These are phyloP conservation scores for Drosophila ironensis DNA, from an alignment of 1,140 invertebrate genomes.

Conservation along the genomic window DNA sequence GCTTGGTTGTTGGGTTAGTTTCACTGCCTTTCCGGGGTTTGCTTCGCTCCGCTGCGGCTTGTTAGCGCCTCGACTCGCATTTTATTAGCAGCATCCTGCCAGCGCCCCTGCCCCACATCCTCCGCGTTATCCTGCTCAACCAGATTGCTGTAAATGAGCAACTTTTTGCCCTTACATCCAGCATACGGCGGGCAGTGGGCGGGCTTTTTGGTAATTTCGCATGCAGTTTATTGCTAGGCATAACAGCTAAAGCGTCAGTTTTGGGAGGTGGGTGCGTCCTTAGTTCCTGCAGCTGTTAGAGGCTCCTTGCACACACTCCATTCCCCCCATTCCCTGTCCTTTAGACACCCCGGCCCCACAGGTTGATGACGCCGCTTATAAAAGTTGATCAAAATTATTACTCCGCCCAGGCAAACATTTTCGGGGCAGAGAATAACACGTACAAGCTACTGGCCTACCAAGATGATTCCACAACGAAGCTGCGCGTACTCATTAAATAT, in stretches of 20 bases:
- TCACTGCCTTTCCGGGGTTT: slow-evolving; percentile 10
- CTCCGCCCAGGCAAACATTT: slow-evolving; percentile 53
- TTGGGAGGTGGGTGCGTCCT: no score
- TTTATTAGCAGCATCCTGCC: slow-evolving; percentile 61
- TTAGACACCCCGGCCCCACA: not conserved
- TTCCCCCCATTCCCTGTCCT: not conserved
- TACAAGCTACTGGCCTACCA: no score
- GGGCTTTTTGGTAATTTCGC: slow-evolving; percentile 71
- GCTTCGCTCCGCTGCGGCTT: slow-evolving; percentile 35
- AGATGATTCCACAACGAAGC: no score
- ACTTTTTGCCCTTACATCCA: slow-evolving; percentile 49
- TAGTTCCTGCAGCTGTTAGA: slow-evolving; percentile 53
- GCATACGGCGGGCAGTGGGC: slow-evolving; percentile 15
- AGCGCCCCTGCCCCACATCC: not conserved
- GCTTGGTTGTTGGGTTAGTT: slow-evolving; percentile 50
- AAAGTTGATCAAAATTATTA: slow-evolving; percentile 80
- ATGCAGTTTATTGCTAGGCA: slow-evolving; percentile 72
- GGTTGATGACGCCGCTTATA: slow-evolving; percentile 59
- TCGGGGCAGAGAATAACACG: not conserved
- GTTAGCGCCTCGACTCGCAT: slow-evolving; percentile 66
- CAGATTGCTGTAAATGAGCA: slow-evolving; percentile 62
- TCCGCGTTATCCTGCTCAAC: slow-evolving; percentile 13
- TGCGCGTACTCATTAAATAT: no score
- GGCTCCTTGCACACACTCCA: slow-evolving; percentile 29
- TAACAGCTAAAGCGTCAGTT: slow-evolving; percentile 33